These are phyloP conservation scores for Sphaeridia pumilis DNA, from an alignment of 2,888 invertebrate genomes.

Conservation along the genomic window DNA sequence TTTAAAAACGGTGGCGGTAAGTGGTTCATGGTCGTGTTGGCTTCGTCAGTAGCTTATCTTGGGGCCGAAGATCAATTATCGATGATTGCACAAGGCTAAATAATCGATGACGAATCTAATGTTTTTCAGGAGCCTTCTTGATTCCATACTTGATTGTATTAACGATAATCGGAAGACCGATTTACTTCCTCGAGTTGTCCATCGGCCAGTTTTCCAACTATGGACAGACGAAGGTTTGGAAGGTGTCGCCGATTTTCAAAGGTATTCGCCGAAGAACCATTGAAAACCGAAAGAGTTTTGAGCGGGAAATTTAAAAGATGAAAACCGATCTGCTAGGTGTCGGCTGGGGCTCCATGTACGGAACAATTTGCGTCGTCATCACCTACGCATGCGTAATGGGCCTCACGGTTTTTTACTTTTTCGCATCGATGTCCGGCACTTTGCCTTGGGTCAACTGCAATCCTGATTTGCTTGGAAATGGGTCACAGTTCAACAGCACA, in stretches of 20 bases:
- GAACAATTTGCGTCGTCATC: conserved; percentile 50
- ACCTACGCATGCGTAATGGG: conserved; percentile 66
- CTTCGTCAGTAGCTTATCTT: no score
- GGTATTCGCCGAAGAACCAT: no score
- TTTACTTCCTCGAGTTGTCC: conserved; percentile 39
- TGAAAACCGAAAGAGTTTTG: no score
- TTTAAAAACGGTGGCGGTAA: conserved; percentile 54
- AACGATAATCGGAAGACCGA: conserved; percentile 57
- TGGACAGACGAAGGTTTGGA: conserved; percentile 44
- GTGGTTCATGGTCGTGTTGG: background rate
- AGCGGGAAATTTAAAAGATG: background rate
- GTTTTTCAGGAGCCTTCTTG: conserved; percentile 13
- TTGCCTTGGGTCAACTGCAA: conserved; percentile 38
- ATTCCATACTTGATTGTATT: conserved; percentile 49
- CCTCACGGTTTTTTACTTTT: conserved; percentile 38
- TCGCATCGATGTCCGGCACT: conserved; percentile 36
- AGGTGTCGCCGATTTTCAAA: conserved; percentile 36
- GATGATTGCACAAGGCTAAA: no score
- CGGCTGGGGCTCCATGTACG: conserved; percentile 43
- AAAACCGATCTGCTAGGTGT: conserved; percentile 36
- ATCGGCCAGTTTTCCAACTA: conserved; percentile 44
- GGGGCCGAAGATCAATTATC: no score
- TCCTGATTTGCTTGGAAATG: conserved; percentile 13
- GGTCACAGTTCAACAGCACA: background rate
- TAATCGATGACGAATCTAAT: no score